Evolutionary conservation across 1,140 invertebrate species (phyloP).

Genomic region (Platyscapa corneri): DNA sequence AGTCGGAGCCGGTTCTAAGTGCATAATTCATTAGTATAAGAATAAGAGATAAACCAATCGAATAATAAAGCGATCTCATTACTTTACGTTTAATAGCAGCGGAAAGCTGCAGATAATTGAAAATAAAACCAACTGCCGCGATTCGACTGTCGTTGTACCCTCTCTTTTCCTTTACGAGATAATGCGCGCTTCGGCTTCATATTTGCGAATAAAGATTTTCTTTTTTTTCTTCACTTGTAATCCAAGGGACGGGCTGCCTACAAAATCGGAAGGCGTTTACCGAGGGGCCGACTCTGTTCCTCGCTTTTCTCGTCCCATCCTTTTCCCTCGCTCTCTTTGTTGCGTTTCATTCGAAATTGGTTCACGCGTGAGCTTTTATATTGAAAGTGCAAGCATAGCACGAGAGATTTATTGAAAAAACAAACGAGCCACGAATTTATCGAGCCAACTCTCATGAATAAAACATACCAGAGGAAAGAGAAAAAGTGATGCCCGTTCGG

Average conservation of each 20-base stretch:
- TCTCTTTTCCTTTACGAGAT: background rate
- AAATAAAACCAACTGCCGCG: background rate
- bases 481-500: background rate
- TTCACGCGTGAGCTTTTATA: background rate
- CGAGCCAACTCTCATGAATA: slow-evolving; percentile 17
- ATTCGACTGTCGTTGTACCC: background rate
- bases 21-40: background rate
- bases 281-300: background rate
- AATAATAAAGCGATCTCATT: background rate
- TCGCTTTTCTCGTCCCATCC: background rate
- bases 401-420: slow-evolving; percentile 27
- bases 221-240: background rate
- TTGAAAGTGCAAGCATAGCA: slow-evolving; percentile 18
- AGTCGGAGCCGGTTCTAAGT: background rate
- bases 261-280: background rate
- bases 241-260: no score
- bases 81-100: background rate
- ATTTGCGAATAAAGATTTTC: background rate
- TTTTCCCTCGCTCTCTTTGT: background rate
- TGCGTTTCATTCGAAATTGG: background rate
- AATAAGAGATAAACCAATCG: background rate
- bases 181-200: background rate
- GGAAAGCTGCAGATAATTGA: background rate
- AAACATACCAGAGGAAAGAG: background rate
- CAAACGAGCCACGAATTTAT: slow-evolving; percentile 38